phyloP scores from a whole-genome alignment of 2,888 invertebrate species.

The Scaptomyza polygonia region DNA sequence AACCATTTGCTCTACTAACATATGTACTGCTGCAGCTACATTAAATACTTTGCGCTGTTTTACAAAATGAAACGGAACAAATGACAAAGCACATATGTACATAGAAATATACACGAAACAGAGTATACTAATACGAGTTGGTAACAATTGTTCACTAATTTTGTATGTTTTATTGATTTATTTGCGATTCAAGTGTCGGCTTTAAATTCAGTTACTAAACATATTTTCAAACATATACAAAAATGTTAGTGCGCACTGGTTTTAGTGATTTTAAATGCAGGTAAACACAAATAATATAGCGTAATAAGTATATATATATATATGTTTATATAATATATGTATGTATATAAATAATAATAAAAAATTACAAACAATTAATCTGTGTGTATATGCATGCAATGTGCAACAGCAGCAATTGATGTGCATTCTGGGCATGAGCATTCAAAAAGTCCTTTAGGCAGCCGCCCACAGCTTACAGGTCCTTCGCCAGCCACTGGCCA shows the following conservation, averaged over 20 bases:
- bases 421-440: conserved; percentile 31
- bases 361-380: conserved; percentile 42
- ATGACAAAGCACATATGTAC: conserved; percentile 33
- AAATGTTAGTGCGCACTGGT: conserved; percentile 44
- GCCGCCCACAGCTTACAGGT: conserved; percentile 21
- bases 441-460: conserved; percentile 8
- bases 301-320: conserved; percentile 47
- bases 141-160: conserved; percentile 14
- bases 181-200: conserved; percentile 32
- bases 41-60: conserved; percentile 65
- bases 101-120: conserved; percentile 17
- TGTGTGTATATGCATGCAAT: conserved; percentile 14
- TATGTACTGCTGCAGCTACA: conserved; percentile 49
- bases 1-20: conserved; percentile 61
- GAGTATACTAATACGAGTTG: conserved; percentile 12
- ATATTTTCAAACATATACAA: conserved; percentile 56
- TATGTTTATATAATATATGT: conserved; percentile 37
- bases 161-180: conserved; percentile 22
- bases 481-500: conserved; percentile 17
- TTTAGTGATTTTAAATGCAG: conserved; percentile 64
- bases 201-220: conserved; percentile 67
- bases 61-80: conserved; percentile 28
- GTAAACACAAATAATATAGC: conserved; percentile 70
- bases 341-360: conserved; percentile 47
- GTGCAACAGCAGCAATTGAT: conserved; percentile 68